Base-by-base conservation (phyloP, 1,140 invertebrate genomes). In the Drosophila punjabiensis region DNA sequence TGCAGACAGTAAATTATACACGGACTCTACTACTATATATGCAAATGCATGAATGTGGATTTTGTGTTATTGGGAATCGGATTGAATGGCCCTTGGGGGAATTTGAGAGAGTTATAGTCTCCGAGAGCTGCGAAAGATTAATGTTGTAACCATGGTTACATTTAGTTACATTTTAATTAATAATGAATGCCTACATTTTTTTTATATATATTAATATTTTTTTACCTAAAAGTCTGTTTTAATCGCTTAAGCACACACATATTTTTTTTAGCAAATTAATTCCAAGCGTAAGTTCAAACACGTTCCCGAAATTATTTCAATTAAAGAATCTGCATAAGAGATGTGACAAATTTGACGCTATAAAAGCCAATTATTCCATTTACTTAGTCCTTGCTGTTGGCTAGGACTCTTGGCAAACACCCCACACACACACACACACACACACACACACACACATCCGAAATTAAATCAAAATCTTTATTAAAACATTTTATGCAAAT, bases 401-500 rank as follows among this genome's bases (percentile, higher is more conserved):
- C 56, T 43, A 64, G 41, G 47, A 45, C 52, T 14, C 32, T 35
- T 9, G 18, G 16, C 55, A 39, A 30, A 52, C 48, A 50, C 16
- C 9, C 48, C 8, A n/a, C n/a, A n/a, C n/a, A n/a, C n/a, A n/a
- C n/a, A n/a, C n/a, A n/a, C n/a, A 53, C 43, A 45, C 18, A 37
- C 47, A 53, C 65, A 48, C 65, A 35, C 59, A 43, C 43, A 30
- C 33, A 39, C 35, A 39, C 47, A 20, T 37, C n/a, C 48, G 39
- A 73, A 88, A 83, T 83, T 68, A 88, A 87, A 87, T 87, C 84
- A 88, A 78, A 86, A 87, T 87, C 84, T 71, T 88, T 87, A 80
- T 77, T 79, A 88, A 88, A 83, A 83, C 80, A 87, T 88, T 82
- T 87, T 82, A 87, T 88, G 84, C 80, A 87, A 87, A 87, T 87